A percentile compares a stretch with the other conserved stretches of the same genome.
Evolutionary conservation across 1,140 invertebrate species (phyloP).

Genomic region (Neotoxoptera formosana): DNA sequence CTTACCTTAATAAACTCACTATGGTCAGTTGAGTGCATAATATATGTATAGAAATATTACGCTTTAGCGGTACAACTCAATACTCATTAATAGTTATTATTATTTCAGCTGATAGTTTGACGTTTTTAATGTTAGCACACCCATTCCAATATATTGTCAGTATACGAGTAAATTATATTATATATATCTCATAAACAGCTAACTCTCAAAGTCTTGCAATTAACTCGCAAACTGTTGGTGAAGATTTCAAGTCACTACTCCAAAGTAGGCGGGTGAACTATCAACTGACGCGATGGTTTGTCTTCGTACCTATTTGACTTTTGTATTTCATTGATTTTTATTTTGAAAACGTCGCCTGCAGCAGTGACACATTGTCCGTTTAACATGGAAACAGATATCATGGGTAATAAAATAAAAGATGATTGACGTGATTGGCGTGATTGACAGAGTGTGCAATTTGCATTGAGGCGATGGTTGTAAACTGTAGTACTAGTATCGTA

Average conservation of each 20-base stretch:
- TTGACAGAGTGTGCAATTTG: neutral
- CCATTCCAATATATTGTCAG: too few species aligned
- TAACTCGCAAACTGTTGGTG: too few species aligned
- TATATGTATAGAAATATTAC: neutral
- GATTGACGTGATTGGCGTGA: neutral
- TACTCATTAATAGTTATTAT: neutral
- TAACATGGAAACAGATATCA: neutral
- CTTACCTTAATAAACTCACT: neutral
- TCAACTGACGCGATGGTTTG: too few species aligned
- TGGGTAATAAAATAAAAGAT: neutral
- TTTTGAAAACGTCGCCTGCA: neutral
- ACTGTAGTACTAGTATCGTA: neutral
- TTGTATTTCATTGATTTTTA: neutral
- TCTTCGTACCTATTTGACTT: too few species aligned
- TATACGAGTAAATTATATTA: too few species aligned
- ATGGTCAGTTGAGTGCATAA: neutral
- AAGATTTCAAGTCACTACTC: too few species aligned
- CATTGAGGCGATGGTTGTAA: neutral
- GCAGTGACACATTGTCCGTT: neutral
- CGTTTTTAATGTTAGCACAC: too few species aligned
- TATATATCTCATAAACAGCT: too few species aligned
- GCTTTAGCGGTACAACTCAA: neutral
- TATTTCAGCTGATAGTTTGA: neutral
- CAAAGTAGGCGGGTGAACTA: too few species aligned
- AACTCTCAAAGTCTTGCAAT: too few species aligned